A percentile compares a stretch with the other conserved stretches of the same genome.
Conservation (phyloP, 2,797 vertebrate genomes). For the Gallinago nigripennis region DNA sequence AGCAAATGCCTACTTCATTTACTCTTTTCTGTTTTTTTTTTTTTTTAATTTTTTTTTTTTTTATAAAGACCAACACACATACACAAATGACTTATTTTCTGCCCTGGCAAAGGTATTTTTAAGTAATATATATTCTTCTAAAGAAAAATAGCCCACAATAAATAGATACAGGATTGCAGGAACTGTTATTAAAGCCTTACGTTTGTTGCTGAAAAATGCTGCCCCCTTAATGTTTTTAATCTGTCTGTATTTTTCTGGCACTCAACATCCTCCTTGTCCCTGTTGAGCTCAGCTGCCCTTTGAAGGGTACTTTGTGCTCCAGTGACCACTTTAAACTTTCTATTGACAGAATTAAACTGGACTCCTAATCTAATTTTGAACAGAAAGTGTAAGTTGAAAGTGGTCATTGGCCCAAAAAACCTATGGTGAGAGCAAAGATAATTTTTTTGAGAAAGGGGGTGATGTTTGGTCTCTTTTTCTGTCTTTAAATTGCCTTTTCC, state of each 20-base stretch:
- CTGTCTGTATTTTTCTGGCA: background rate
- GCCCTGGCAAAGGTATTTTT: background rate
- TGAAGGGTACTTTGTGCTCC: slow-evolving; percentile 40
- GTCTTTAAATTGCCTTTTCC: background rate
- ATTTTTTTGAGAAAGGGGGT: background rate
- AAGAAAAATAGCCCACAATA: background rate
- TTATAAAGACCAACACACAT: background rate
- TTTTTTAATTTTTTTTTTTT: background rate
- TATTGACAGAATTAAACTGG: slow-evolving; percentile 21
- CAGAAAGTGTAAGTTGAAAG: slow-evolving; percentile 45
- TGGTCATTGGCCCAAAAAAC: slow-evolving; percentile 39
- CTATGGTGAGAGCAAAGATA: background rate
- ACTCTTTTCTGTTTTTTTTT: background rate
- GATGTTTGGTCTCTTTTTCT: background rate
- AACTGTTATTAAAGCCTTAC: background rate
- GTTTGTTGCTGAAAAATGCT: background rate
- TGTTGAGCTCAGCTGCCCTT: background rate
- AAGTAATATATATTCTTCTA: background rate
- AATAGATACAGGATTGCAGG: background rate
- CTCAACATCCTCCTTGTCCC: background rate
- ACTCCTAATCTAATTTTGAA: slow-evolving; percentile 9
- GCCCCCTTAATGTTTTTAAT: background rate
- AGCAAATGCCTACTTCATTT: background rate
- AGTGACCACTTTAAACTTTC: slow-evolving; percentile 45
- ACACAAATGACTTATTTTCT: background rate